Conservation (phyloP, 92 coral and sea anemone genomes). For the Palythoa grandiflora region DNA sequence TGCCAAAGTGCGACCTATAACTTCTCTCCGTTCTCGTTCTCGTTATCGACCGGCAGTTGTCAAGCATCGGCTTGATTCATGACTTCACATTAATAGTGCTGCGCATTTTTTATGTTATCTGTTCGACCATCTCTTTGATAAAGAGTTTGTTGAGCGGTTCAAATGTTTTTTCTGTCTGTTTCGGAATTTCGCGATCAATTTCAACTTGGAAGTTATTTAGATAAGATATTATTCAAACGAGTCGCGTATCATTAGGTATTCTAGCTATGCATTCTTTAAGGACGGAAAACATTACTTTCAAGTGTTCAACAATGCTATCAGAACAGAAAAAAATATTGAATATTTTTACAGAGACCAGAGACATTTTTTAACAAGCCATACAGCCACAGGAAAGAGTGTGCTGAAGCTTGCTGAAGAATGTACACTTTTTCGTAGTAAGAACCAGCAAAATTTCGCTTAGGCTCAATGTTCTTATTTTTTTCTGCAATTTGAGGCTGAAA, state of each 20-base stretch:
- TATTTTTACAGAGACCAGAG: background rate
- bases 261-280: background rate
- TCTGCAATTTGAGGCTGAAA: too few relatives aligned
- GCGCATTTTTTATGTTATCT: background rate
- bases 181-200: background rate
- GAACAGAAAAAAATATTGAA: background rate
- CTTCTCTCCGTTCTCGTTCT: too few relatives aligned
- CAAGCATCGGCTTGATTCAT: slow-evolving; percentile 10
- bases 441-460: too few relatives aligned
- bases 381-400: too few relatives aligned
- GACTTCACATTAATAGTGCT: background rate
- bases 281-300: background rate
- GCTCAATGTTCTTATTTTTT: too few relatives aligned
- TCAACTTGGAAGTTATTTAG: background rate
- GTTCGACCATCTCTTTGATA: slow-evolving; percentile 32
- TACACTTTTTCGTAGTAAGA: too few relatives aligned
- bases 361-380: too few relatives aligned
- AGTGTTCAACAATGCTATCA: background rate
- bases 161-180: slow-evolving; percentile 25
- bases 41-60: slow-evolving; percentile 24
- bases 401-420: too few relatives aligned
- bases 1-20: too few relatives aligned
- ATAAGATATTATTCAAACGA: background rate
- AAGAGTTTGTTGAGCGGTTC: slow-evolving; percentile 23
- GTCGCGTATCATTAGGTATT: slow-evolving; percentile 15